Base-by-base conservation (phyloP, 2,797 vertebrate genomes). In the Pseudochromis fuscus region DNA sequence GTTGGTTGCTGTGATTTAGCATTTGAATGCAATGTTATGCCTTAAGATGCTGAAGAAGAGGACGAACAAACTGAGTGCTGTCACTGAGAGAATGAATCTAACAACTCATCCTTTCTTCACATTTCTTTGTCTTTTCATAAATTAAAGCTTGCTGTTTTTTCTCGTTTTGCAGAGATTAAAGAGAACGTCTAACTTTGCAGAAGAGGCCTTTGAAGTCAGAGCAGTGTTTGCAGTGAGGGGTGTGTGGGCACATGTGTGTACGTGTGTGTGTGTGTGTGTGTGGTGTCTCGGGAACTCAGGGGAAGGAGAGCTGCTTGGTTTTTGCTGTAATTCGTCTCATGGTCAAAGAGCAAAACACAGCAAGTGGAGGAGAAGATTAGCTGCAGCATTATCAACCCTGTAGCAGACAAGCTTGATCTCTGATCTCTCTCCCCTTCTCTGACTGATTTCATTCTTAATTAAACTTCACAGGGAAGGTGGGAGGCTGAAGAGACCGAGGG, bases 361-460 rank as follows among this genome's bases (percentile, higher is more conserved):
- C 59, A 49, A 81, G 72, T 67, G 42, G 75, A 81, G 71, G 79
- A 81, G 74, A 67, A 83, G 87, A 88, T 91, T 84, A 90, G 88
- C 78, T 2, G 66, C 68, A 78, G 74, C 75, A 81, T 87, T 76
- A 89, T 91, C 89, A 87, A 77, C 30, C 52, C 66, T 53, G 68
- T 78, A 72, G 70, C 74, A 84, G 86, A 88, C 87, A 87, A 82
- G 72, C 85, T 76, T 2, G 0, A 9, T 27, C 85, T 83, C 84
- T 86, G 84, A 89, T 86, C 79, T 74, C 77, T 73, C 61, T 49
- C 51, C 53, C 25, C 62, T 64, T 66, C 58, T 64, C 67, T 50
- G 38, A 67, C 76, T 73, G 66, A 90, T 78, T 86, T 81, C 60
- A 73, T 52, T 86, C 52, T 81, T 91, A 91, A 93, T 93, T 91